Percentiles rank a stretch among this genome's conserved stretches.
These are phyloP conservation scores for Sphenodon punctatus DNA, from an alignment of 2,797 vertebrate genomes.

Conservation along the genomic window DNA sequence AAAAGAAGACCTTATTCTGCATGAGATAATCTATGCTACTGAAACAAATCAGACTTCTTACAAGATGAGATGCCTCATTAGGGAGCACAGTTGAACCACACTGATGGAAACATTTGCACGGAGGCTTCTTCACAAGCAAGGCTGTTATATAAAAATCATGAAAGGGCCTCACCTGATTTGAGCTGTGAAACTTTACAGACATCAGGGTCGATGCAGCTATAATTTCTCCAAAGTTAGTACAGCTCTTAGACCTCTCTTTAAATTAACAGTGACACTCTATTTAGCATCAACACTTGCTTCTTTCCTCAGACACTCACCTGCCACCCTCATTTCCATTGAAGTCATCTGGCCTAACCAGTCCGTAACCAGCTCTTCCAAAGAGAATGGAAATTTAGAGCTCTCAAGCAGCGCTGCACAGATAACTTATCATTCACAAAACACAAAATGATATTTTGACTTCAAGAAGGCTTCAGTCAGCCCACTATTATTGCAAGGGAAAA, in stretches of 20 bases:
- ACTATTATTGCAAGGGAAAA: background rate
- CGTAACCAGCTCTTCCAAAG: background rate
- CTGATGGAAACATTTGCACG: background rate
- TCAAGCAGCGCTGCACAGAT: background rate
- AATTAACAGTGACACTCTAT: background rate
- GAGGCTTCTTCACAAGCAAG: background rate
- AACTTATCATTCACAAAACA: background rate
- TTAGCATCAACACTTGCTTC: background rate
- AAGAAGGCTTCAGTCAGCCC: background rate
- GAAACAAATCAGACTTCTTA: too few relatives aligned
- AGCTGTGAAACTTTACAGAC: background rate
- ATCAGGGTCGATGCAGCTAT: background rate
- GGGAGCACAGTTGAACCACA: too few relatives aligned
- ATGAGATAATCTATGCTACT: too few relatives aligned
- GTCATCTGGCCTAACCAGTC: background rate
- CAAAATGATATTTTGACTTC: background rate
- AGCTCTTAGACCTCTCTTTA: background rate
- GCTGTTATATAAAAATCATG: background rate
- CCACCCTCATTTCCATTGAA: background rate
- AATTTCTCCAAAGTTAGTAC: background rate
- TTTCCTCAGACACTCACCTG: background rate
- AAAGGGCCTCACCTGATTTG: background rate
- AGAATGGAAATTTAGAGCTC: background rate
- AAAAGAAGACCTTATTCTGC: too few relatives aligned
- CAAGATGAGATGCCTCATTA: too few relatives aligned